These are phyloP conservation scores for Cosmopolites sordidus DNA, from an alignment of 2,888 invertebrate species.

Conservation along the genomic window DNA sequence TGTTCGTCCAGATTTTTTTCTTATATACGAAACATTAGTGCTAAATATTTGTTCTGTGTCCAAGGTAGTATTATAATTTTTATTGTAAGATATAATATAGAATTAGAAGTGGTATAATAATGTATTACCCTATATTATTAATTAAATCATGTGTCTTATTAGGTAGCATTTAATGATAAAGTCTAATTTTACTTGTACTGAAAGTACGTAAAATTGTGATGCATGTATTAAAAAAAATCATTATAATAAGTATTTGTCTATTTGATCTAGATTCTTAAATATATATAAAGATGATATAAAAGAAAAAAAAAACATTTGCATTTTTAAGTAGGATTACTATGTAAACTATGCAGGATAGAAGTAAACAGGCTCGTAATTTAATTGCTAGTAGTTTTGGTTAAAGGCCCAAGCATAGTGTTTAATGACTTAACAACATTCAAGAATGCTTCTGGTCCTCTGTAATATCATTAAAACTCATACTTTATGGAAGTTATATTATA, in stretches of 20 bases:
- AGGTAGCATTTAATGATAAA: constrained; percentile 42
- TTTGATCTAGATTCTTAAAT: constrained; percentile 29
- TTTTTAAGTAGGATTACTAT: constrained; percentile 46
- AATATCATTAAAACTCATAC: too few species aligned
- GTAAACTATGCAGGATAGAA: constrained; percentile 37
- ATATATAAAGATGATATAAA: constrained; percentile 27
- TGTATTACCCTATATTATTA: constrained; percentile 39
- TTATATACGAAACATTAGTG: constrained; percentile 9
- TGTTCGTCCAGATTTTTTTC: constrained; percentile 4
- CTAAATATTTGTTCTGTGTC: constrained; percentile 41
- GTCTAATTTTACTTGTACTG: constrained; percentile 35
- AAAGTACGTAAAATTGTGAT: constrained; percentile 41
- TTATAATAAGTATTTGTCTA: constrained; percentile 37
- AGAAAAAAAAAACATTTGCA: constrained; percentile 36
- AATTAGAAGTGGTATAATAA: constrained; percentile 38
- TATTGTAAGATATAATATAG: constrained; percentile 38
- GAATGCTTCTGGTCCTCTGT: too few species aligned
- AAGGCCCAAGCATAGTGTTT: constrained; percentile 33
- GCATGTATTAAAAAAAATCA: constrained; percentile 39
- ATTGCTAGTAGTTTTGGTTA: constrained; percentile 34
- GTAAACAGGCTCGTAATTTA: constrained; percentile 29
- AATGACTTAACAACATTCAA: too few species aligned
- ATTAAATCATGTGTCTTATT: constrained; percentile 46
- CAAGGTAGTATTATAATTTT: constrained; percentile 35
- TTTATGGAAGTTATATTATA: too few species aligned